phyloP scores from a whole-genome alignment of 2,888 invertebrate genomes.

The Papilio gigon region DNA sequence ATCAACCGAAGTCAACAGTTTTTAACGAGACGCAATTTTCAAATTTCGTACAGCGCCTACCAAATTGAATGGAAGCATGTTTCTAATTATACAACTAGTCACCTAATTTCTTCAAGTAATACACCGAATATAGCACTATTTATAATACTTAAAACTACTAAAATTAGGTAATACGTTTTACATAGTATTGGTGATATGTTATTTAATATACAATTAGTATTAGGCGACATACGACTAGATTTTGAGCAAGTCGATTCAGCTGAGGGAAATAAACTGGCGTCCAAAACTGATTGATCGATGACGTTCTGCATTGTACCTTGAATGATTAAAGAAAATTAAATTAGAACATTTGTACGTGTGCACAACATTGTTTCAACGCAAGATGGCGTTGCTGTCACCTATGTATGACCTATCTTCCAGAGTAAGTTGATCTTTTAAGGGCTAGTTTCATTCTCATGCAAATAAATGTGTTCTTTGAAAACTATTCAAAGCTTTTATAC shows the following conservation, averaged over 20 bases:
- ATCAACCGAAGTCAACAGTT: not conserved
- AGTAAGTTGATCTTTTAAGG: no score
- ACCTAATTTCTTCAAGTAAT: conserved; percentile 24
- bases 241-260: conserved; percentile 69
- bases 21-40: not conserved
- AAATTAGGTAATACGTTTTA: not conserved
- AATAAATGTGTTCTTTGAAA: no score
- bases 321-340: conserved; percentile 44
- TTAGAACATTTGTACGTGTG: not conserved
- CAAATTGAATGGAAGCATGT: conserved; percentile 4
- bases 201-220: conserved; percentile 58
- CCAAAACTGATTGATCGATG: conserved; percentile 78
- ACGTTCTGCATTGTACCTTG: conserved; percentile 80
- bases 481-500: no score
- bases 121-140: not conserved
- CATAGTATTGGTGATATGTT: conserved; percentile 60
- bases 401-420: no score
- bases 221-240: conserved; percentile 56
- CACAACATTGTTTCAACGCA: no score
- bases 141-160: not conserved
- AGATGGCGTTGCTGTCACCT: no score
- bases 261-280: conserved; percentile 80
- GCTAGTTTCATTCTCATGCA: no score
- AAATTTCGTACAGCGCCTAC: not conserved
- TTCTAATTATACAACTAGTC: conserved; percentile 13